Base-by-base conservation (phyloP, 2,797 vertebrate species). In the Sorex maritimensis region DNA sequence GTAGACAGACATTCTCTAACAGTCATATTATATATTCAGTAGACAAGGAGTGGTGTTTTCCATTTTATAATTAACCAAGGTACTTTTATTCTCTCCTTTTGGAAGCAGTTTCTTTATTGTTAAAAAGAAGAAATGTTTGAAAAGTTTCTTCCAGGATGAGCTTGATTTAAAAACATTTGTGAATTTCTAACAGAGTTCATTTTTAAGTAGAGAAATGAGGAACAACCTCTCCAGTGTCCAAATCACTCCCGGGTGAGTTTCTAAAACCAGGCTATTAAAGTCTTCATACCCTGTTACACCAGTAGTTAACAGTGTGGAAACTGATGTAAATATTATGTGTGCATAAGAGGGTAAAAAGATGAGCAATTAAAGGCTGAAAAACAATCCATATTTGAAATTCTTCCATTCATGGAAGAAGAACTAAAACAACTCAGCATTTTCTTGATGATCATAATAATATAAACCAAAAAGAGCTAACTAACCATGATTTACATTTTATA, bases 21-120 rank as follows among this genome's bases (percentile, higher is more conserved):
- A 79, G 71, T 75, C 92, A 41, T 65, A 30, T 52, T 92, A 46
- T 6, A 55, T 68, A 63, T 52, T 81, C 77, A 38, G 30, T 26
- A 73, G 65, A 21, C 24, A 52, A 75, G 19, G 15, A 68, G 61
- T 30, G 1, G 1, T 38, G 58, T 44, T 81, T 88, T 79, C 55
- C 52, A 34, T 58, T 89, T 44, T 75, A 77, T 73, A 86, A 67
- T 89, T 92, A 94, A 87, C 84, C 92, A 84, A 88, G 61, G 75
- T 28, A 30, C 5, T 14, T 93, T 63, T 58, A 83, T 78, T 90
- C 15, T 88, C 58, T 88, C 82, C 75, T 93, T 95, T 67, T 21
- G 78, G 41, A 92, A 86, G 12, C 28, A 72, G 24, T 83, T 75
- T 73, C 28, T 77, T 87, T 49, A 88, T 83, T 81, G 80, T 80